A percentile compares a stretch with the other conserved stretches of the same genome.
These are phyloP conservation scores for Campylomormyrus tamandua DNA, from an alignment of 2,113 vertebrate species.

Conservation along the genomic window DNA sequence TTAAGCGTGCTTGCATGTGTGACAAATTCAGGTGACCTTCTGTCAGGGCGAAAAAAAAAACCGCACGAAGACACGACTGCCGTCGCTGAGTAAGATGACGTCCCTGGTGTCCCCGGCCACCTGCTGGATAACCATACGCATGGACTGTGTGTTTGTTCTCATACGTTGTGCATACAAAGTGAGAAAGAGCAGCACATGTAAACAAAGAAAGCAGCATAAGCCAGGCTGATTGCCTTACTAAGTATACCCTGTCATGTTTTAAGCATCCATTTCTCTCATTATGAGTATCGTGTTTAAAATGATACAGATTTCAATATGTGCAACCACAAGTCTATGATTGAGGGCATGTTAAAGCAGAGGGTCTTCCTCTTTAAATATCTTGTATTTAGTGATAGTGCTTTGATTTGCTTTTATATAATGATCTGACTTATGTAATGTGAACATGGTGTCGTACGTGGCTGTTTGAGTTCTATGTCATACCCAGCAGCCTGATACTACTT, in stretches of 20 bases:
- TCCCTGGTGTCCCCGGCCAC: background rate
- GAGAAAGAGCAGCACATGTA: background rate
- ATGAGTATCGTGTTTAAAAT: background rate
- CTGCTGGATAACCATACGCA: background rate
- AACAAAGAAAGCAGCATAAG: background rate
- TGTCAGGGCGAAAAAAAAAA: background rate
- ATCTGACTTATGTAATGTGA: background rate
- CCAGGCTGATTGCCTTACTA: background rate
- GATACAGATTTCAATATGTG: background rate
- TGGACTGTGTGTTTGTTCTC: background rate
- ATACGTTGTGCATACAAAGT: background rate
- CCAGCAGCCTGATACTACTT: background rate
- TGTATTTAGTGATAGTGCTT: background rate
- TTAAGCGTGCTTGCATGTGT: background rate
- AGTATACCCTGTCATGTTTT: background rate
- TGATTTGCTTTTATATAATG: background rate
- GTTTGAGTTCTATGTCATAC: background rate
- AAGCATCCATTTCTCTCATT: background rate
- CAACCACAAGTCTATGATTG: background rate
- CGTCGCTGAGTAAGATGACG: background rate
- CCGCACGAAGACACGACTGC: background rate
- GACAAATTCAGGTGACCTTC: conserved; percentile 21
- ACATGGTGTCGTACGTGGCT: background rate
- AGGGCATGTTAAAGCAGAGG: background rate
- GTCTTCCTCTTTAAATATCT: background rate